phyloP scores from a whole-genome alignment of 2,888 invertebrate species.

The Chydorus sphaericus region DNA sequence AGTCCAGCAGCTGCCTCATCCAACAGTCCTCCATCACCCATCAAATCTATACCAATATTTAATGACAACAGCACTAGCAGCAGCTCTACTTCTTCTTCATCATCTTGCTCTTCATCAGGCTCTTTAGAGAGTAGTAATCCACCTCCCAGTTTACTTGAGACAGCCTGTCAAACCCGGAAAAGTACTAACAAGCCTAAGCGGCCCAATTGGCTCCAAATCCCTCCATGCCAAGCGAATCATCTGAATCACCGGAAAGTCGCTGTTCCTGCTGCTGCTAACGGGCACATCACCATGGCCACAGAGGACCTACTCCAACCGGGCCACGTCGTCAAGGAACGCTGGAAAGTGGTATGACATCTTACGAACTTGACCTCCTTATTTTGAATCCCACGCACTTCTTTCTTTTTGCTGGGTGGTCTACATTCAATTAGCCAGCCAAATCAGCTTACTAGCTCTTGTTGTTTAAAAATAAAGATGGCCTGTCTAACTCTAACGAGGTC shows the following conservation, averaged over 20 bases:
- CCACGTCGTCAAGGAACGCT: constrained; percentile 93
- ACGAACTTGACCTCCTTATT: too few species aligned
- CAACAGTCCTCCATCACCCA: background rate
- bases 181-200: constrained; percentile 6
- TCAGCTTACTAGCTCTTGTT: too few species aligned
- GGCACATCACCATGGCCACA: constrained; percentile 56
- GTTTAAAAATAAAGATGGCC: too few species aligned
- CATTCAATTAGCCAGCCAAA: too few species aligned
- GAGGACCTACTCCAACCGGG: constrained; percentile 91
- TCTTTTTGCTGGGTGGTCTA: too few species aligned
- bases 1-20: constrained; percentile 3
- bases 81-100: background rate
- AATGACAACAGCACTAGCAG: background rate
- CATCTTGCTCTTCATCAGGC: background rate
- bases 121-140: background rate
- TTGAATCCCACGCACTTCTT: too few species aligned
- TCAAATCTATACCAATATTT: background rate
- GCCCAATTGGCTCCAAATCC: constrained; percentile 2
- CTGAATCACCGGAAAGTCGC: too few species aligned
- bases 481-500: too few species aligned
- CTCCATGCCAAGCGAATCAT: too few species aligned
- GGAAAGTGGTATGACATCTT: constrained; percentile 70
- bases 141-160: background rate
- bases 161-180: background rate
- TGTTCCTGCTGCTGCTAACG: constrained; percentile 4